Conservation (phyloP, 2,888 invertebrate genomes). For the Callosobruchus maculatus region DNA sequence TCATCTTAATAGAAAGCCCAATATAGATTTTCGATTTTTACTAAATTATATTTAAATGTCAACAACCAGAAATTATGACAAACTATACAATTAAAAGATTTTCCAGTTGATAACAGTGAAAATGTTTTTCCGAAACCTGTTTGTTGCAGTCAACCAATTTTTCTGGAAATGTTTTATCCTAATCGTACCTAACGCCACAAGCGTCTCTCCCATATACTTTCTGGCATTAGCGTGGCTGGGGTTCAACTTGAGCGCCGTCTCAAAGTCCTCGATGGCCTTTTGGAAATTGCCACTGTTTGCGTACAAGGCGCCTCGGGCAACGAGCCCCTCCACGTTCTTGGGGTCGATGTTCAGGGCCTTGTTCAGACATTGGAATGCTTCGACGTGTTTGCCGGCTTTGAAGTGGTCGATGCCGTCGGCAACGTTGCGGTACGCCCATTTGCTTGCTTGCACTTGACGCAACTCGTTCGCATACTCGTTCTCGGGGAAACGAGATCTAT, state of each 20-base stretch:
- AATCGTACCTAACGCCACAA: conserved; percentile 77
- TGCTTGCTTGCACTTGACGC: conserved; percentile 85
- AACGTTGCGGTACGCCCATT: conserved; percentile 88
- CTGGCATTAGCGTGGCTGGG: conserved; percentile 89
- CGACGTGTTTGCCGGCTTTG: conserved; percentile 87
- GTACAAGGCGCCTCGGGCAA: conserved; percentile 86
- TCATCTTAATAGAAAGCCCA: too few species aligned
- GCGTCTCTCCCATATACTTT: conserved; percentile 90
- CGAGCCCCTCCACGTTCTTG: conserved; percentile 86
- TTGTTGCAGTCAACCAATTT: too few species aligned
- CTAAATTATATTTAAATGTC: too few species aligned
- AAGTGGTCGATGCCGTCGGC: conserved; percentile 95
- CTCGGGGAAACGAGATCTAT: conserved; percentile 59
- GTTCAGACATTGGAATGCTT: conserved; percentile 92
- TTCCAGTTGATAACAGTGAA: too few species aligned
- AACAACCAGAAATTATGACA: too few species aligned
- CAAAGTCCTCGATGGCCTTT: conserved; percentile 92
- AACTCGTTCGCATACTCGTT: conserved; percentile 81
- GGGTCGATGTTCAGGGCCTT: conserved; percentile 90
- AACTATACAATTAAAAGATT: too few species aligned
- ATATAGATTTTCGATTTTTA: too few species aligned
- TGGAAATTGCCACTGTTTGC: conserved; percentile 92
- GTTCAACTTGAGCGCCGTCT: conserved; percentile 83
- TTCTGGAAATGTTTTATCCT: too few species aligned
- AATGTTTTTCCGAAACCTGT: too few species aligned